Evolutionary conservation across 2,113 vertebrate genomes (phyloP).

Genomic region (Callospermophilus lateralis): DNA sequence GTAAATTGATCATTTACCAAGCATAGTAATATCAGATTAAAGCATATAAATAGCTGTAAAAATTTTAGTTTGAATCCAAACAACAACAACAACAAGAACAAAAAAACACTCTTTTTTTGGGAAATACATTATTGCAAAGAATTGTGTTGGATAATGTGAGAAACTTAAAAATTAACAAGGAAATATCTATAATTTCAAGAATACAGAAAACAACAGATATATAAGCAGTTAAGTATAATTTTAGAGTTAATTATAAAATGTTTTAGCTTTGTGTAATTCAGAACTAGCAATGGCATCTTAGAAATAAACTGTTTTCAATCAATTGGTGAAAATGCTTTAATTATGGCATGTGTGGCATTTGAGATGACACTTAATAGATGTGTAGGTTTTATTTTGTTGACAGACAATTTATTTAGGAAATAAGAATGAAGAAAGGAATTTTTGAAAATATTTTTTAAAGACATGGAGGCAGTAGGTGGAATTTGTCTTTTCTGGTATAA

Average conservation of each 20-base stretch:
- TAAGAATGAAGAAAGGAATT: neutral
- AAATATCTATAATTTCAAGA: neutral
- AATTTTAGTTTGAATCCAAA: constrained; percentile 19
- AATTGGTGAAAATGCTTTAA: neutral
- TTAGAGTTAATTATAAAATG: neutral
- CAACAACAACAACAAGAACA: neutral
- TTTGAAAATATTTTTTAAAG: neutral
- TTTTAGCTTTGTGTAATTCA: neutral
- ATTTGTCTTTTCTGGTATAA: neutral
- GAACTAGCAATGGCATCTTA: neutral
- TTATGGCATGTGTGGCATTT: neutral
- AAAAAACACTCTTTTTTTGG: neutral
- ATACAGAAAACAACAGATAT: neutral
- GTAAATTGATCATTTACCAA: neutral
- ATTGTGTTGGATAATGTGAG: neutral
- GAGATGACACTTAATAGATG: neutral
- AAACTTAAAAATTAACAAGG: neutral
- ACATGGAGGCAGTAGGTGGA: neutral
- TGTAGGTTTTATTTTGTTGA: neutral
- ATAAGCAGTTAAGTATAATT: neutral
- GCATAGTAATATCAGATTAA: neutral
- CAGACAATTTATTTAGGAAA: neutral
- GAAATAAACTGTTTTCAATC: neutral
- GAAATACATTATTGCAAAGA: neutral
- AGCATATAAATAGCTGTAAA: neutral